Evolutionary conservation across 2,113 vertebrate genomes (phyloP).

Genomic region (Setophaga petechia): DNA sequence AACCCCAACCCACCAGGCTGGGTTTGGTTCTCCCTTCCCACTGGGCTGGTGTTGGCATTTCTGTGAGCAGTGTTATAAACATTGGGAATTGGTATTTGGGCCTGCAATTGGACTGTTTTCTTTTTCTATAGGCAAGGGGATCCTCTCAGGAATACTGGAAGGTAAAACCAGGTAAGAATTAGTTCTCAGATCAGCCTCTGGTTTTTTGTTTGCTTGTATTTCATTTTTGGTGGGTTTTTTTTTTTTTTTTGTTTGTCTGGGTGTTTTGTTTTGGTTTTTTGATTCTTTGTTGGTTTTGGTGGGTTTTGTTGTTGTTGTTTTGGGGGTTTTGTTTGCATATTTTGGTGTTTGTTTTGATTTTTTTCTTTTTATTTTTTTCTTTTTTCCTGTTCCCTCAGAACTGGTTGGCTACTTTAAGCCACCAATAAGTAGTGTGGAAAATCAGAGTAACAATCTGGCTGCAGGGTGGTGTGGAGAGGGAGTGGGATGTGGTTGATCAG

Average conservation of each 20-base stretch:
- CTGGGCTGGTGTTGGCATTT: background rate
- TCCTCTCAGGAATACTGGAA: background rate
- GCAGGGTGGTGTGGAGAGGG: background rate
- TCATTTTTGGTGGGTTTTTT: too few relatives aligned
- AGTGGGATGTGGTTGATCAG: background rate
- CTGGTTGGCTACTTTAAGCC: background rate
- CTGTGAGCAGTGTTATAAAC: background rate
- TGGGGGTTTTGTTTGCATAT: too few relatives aligned
- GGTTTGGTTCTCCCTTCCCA: background rate
- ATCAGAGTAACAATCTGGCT: background rate
- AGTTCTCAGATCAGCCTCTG: background rate
- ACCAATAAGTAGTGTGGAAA: background rate
- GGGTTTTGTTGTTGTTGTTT: too few relatives aligned
- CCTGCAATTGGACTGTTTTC: background rate
- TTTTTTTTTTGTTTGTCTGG: too few relatives aligned
- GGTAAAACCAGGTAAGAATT: conserved; percentile 25
- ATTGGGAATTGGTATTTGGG: too few relatives aligned
- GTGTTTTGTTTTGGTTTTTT: too few relatives aligned
- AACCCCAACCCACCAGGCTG: fast-evolving
- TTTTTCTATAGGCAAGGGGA: background rate
- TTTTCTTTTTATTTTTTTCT: too few relatives aligned
- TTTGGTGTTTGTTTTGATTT: too few relatives aligned
- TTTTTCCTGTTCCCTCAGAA: too few relatives aligned
- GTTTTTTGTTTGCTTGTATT: background rate
- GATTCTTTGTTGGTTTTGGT: too few relatives aligned